Conservation (phyloP, 2,888 invertebrate species). For the Leptothorax acervorum region DNA sequence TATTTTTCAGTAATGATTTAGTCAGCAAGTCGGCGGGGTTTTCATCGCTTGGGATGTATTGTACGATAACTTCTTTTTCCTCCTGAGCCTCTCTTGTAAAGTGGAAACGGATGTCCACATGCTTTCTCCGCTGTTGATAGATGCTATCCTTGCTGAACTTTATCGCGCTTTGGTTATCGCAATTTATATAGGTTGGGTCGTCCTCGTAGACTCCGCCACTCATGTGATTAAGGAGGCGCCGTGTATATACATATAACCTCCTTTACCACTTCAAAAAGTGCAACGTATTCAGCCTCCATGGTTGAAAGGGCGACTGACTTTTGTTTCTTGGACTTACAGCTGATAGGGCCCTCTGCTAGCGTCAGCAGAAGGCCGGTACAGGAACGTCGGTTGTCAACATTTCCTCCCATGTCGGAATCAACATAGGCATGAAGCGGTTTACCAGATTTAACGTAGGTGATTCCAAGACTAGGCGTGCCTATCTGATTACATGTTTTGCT, state of each 20-base stretch:
- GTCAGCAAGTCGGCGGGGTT: neutral
- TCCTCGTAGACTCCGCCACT: neutral
- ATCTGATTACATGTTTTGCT: neutral
- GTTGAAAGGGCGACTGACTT: neutral
- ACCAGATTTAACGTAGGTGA: neutral
- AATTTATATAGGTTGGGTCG: neutral
- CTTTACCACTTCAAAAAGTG: neutral
- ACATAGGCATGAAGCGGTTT: neutral
- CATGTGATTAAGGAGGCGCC: neutral
- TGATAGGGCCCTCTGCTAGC: neutral
- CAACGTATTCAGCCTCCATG: neutral
- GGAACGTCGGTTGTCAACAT: neutral
- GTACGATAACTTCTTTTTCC: neutral
- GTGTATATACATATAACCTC: neutral
- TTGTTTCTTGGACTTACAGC: neutral
- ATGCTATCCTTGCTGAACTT: neutral
- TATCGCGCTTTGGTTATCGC: neutral
- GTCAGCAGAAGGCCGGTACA: neutral
- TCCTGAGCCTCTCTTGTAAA: neutral
- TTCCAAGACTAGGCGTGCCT: neutral
- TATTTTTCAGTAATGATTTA: neutral
- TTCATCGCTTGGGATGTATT: neutral
- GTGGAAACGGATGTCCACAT: neutral
- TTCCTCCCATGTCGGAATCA: neutral
- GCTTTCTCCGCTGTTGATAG: neutral